Base-by-base conservation (phyloP, 1,140 invertebrate genomes). In the Dryas iulia region DNA sequence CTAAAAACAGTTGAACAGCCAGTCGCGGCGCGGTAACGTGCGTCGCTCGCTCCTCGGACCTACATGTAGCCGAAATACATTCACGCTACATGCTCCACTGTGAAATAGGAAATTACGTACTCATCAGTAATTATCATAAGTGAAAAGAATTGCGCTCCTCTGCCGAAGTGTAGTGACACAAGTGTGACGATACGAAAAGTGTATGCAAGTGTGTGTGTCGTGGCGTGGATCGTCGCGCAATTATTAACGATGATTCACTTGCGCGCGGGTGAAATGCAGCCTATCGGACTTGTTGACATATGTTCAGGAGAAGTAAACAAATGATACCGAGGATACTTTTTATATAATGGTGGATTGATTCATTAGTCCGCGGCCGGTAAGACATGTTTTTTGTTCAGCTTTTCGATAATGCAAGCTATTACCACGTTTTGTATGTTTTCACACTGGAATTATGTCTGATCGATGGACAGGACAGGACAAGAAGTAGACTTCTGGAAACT, bases 241-340 rank as follows among this genome's bases (percentile, higher is more conserved):
- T 90, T 91, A 88, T 89, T 91, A 91, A 90, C 87, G 87, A 91
- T 91, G 89, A 91, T 90, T 91, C 89, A 91, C 89, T 91, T 88
- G 86, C 79, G 87, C 84, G 83, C 89, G 86, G 86, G 87, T 91
- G 87, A 91, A 91, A 90, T 90, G 89, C 89, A 89, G 84, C 87
- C 86, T 88, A 90, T 89, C 82, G 86, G 83, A 90, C 87, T 91
- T 91, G 89, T 91, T 91, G 89, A 91, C 89, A 91, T 85, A 88
- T 85, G 84, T 87, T 84, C 78, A 81, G 82, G 74, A 87, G 82
- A 76, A 82, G 83, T 85, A 86, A 89, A 90, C 84, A 91, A 91
- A 91, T 91, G 87, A 91, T 88, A 87, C 81, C 75, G 84, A 81
- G 78, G 80, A 74, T 77, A 77, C 72, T 79, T 71, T 74, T 74